phyloP scores from a whole-genome alignment of 2,113 vertebrate genomes.

The Salvelinus namaycush region DNA sequence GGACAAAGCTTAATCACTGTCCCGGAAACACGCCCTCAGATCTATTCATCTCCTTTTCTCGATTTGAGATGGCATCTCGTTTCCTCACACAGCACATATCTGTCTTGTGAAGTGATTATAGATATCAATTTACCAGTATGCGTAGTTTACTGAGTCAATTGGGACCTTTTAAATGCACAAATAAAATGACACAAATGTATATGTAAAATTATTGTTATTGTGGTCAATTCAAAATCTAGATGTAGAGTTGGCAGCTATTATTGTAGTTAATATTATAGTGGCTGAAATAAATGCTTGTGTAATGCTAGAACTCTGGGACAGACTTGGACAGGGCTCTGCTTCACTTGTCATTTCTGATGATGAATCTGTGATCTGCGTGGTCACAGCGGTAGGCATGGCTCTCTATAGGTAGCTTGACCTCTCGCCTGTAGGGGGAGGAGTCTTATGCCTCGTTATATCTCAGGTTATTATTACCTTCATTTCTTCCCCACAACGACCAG shows the following conservation, averaged over 20 bases:
- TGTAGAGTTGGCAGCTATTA: too few species aligned
- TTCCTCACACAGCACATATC: too few species aligned
- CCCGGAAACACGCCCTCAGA: too few species aligned
- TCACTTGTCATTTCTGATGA: conserved; percentile 19
- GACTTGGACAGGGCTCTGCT: neutral
- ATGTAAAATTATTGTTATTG: too few species aligned
- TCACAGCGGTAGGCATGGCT: conserved; percentile 51
- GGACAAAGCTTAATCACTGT: too few species aligned
- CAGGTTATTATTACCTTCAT: conserved; percentile 53
- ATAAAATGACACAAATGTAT: too few species aligned
- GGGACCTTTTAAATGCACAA: too few species aligned
- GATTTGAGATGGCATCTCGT: neutral
- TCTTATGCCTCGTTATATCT: conserved; percentile 60
- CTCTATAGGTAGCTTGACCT: conserved; percentile 63
- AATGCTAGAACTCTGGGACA: neutral
- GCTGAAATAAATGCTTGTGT: neutral
- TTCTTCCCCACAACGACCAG: conserved; percentile 62
- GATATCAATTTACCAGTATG: too few species aligned
- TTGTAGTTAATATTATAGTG: too few species aligned
- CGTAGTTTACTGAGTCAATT: too few species aligned
- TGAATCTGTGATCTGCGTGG: conserved; percentile 24
- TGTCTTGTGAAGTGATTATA: too few species aligned
- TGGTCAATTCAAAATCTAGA: too few species aligned
- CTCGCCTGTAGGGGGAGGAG: conserved; percentile 47
- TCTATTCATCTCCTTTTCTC: neutral